Evolutionary conservation across 2,797 vertebrate species (phyloP), one percentile per base, ranked within the genome.

Genomic region (Danio jaintianensis): DNA sequence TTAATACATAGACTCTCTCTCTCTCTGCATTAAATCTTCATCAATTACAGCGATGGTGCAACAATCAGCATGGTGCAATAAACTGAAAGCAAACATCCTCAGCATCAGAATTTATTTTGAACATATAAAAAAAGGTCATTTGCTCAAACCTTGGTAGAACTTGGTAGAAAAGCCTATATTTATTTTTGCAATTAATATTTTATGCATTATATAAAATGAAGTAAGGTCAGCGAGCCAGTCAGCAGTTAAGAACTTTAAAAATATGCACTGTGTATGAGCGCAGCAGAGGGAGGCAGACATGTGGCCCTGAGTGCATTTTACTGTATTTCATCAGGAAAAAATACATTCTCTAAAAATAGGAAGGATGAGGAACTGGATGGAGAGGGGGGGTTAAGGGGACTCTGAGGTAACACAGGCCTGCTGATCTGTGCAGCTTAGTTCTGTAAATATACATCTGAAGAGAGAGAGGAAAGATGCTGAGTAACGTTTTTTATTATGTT

Each of bases 221-320:
- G 84, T 55, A 78, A 83, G 84, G 84, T 83, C 84, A 85, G 88
- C 79, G 13, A 82, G 74, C 79, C 79, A 79, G 83, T 76, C 82
- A 77, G 73, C 61, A 68, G 79, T 59, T 75, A 83, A 78, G 80
- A 83, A 72, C 64, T 79, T 69, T 58, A 75, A 81, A 75, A 81
- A 75, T 59, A 79, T 52, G 43, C 72, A 69, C 40, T 70, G 77
- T 68, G 70, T 82, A 61, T 70, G 82, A 80, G 80, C 59, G 40
- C 56, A 78, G 67, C 64, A 76, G 75, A 79, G 63, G 62, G 63
- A 84, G 81, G 80, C 59, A 84, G 84, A 78, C 86, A 82, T 80
- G 66, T 80, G 52, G 79, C 70, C 79, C 80, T 82, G 86, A 88
- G 86, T 90, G 89, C 89, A 87, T 86, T 87, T 87, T 86, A 86